Base-by-base conservation (phyloP, 2,888 invertebrate genomes). In the Drosophila heteroneura region DNA sequence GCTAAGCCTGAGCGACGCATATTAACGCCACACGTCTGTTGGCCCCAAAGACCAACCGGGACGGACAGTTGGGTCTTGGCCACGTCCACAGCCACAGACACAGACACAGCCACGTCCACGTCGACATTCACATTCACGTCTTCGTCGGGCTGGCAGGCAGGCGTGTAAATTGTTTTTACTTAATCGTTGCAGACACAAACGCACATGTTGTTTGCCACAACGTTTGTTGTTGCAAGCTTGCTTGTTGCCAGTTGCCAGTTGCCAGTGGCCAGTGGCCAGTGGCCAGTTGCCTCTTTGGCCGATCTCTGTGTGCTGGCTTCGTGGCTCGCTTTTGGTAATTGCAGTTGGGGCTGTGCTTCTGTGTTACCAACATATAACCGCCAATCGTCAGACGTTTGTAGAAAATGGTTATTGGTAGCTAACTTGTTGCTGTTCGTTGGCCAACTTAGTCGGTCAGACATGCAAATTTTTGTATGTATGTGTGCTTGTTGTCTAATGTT, bases 131-230 rank as follows among this genome's bases (percentile, higher is more conserved):
- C 68, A 39, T 64, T 52, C 58, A 63, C 63, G 30, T 57, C 62
- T 69, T 39, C 47, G 56, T n/a, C 69, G 61, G 68, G 47, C 75
- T 67, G 85, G 81, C 76, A 77, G 89, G 91, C 91, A 90, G 88
- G 91, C 89, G 89, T 89, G 91, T 89, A 89, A 89, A 91, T 91
- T 88, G 91, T 91, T 89, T 90, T 89, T 88, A 91, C 89, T 89
- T 89, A 90, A 91, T 91, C 89, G 88, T 78, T 86, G 85, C 83
- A 80, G 88, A 85, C 88, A 84, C 82, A 85, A 88, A 85, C 85
- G 85, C 85, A 85, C 85, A 88, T 88, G 84, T 78, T 85, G 83
- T 73, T 82, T 74, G 81, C 79, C 76, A 64, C 76, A 79, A 57
- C 49, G 53, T 56, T 30, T 32, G 52, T 33, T 54, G 68, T 64